These are phyloP conservation scores for Ptilonorhynchus violaceus DNA, from an alignment of 2,113 vertebrate species.

Conservation along the genomic window DNA sequence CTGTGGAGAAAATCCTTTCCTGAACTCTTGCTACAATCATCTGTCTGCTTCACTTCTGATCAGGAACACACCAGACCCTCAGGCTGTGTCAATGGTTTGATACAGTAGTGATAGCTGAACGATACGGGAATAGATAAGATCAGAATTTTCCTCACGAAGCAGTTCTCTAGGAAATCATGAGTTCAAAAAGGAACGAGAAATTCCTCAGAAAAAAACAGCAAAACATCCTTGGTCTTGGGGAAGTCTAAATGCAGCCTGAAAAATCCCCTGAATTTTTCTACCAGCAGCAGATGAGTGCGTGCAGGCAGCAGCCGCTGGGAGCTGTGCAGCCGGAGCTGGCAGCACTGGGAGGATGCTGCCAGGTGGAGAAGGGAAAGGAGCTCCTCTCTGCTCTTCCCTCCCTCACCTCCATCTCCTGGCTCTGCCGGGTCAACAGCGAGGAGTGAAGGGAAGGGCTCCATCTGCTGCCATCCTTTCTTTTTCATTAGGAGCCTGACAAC, in stretches of 20 bases:
- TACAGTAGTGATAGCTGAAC: background rate
- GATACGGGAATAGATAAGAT: background rate
- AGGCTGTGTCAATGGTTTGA: background rate
- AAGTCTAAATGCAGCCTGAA: background rate
- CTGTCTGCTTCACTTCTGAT: background rate
- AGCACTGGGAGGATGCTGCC: background rate
- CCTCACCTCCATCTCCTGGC: background rate
- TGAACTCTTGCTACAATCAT: background rate
- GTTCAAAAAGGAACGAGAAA: background rate
- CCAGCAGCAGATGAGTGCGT: background rate
- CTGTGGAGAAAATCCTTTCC: background rate
- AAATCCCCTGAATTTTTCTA: background rate
- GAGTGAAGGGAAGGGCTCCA: background rate
- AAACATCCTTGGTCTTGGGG: background rate
- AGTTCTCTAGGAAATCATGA: background rate
- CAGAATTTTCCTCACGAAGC: background rate
- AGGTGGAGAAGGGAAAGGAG: background rate
- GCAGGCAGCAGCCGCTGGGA: background rate
- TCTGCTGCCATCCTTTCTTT: background rate
- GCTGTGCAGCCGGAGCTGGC: background rate
- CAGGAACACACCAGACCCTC: background rate
- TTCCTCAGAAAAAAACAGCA: background rate
- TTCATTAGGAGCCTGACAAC: background rate
- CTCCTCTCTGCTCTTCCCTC: background rate
- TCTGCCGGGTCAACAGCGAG: accelerated